Percentiles rank a stretch among this genome's conserved stretches.
phyloP scores from a whole-genome alignment of 2,888 invertebrate genomes.

The Drosophila lutescens region DNA sequence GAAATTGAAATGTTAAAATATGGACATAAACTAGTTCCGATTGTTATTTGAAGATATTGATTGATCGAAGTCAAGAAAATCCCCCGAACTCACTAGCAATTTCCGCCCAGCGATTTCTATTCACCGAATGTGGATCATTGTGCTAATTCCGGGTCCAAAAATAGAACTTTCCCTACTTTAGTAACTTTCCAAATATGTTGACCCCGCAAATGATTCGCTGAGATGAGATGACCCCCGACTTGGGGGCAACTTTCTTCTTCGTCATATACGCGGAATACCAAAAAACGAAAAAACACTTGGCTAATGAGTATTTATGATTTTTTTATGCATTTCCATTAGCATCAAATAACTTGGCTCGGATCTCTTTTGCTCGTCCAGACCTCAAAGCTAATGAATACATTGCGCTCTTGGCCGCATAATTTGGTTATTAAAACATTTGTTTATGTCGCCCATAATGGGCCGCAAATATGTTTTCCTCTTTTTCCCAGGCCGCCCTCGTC shows the following conservation, averaged over 20 bases:
- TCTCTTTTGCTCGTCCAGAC: constrained; percentile 34
- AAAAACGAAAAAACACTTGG: constrained; percentile 5
- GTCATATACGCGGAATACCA: constrained; percentile 1
- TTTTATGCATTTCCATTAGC: constrained; percentile 78
- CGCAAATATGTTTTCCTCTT: constrained; percentile 44
- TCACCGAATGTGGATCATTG: constrained; percentile 30
- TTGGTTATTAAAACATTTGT: constrained; percentile 77
- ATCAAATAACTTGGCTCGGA: constrained; percentile 42
- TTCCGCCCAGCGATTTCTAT: constrained; percentile 51
- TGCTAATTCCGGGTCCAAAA: constrained; percentile 27
- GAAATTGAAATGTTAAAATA: too few relatives aligned
- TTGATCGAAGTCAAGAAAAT: background rate
- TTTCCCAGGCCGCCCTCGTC: constrained; percentile 7
- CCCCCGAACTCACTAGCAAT: background rate
- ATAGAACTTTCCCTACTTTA: constrained; percentile 36
- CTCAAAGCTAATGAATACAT: constrained; percentile 57
- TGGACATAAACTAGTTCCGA: background rate
- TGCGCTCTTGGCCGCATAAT: constrained; percentile 64
- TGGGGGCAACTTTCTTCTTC: constrained; percentile 54
- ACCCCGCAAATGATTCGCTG: constrained; percentile 20
- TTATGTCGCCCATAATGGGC: constrained; percentile 68
- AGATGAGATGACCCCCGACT: constrained; percentile 50
- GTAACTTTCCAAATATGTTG: constrained; percentile 37
- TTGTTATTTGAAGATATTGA: background rate
- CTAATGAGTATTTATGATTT: constrained; percentile 74